Evolutionary conservation across 2,888 invertebrate genomes (phyloP), one percentile per base, ranked within the genome.

Genomic region (Globia sparganii): DNA sequence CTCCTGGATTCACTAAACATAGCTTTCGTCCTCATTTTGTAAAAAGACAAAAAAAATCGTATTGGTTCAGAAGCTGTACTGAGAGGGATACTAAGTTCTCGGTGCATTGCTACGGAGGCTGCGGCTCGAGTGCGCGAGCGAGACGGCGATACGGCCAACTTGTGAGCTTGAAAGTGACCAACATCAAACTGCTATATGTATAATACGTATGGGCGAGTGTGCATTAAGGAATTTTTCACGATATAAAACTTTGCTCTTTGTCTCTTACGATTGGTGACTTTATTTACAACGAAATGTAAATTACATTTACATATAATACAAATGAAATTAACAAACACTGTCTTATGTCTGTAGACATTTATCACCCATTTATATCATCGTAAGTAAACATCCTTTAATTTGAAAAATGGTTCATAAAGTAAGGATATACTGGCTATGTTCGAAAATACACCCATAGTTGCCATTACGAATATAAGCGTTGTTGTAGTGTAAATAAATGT

Each of bases 61-160:
- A 91, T 91, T 91, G 90, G 91, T 92, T 91, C 91, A 89, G 92
- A 92, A 93, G 91, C 92, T 92, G 91, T 91, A 91, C 90, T 87
- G 90, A 88, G 88, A 90, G 88, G 86, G 85, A 86, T 87, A 85
- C 83, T 80, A 76, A 86, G 79, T 80, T 80, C 79, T 89, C 83
- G 77, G 80, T 88, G 80, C 88, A 86, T 80, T 89, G 89, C 90
- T 90, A 85, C 89, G 90, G 92, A 93, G 93, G 91, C 93, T 93
- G 94, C 80, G 90, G 86, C 85, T 85, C 83, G 87, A 86, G 84
- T 77, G 92, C 87, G 88, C 79, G 90, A 94, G 86, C 90, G 91
- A 91, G 93, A 93, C 84, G 89, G 89, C 90, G 71, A 90, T 89
- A 90, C 75, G 59, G 66, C 62, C 40, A 59, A 80, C 74, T 67